These are phyloP conservation scores for Vimba vimba DNA, from an alignment of 2,113 vertebrate species.

Conservation along the genomic window DNA sequence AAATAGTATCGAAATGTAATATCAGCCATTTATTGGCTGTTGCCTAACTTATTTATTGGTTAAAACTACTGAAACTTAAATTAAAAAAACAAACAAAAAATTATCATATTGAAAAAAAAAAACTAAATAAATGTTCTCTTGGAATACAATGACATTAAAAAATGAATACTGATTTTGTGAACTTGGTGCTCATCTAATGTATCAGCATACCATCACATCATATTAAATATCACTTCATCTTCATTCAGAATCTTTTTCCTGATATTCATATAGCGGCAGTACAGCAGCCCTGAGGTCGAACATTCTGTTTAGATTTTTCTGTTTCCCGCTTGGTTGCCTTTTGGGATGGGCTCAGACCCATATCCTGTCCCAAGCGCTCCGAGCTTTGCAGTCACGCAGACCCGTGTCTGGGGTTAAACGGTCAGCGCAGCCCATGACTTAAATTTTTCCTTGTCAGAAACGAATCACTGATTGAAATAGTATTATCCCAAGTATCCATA, in stretches of 20 bases:
- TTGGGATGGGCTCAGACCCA: slow-evolving; percentile 31
- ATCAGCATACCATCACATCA: neutral
- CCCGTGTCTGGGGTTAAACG: slow-evolving; percentile 33
- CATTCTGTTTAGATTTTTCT: neutral
- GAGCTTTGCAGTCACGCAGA: slow-evolving; percentile 1
- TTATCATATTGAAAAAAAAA: neutral
- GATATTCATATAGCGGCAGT: neutral
- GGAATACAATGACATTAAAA: neutral
- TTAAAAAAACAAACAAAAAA: neutral
- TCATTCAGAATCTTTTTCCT: neutral
- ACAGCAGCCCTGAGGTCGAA: neutral
- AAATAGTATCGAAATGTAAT: neutral
- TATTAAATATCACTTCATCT: neutral
- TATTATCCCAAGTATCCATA: neutral
- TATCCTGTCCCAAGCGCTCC: slow-evolving; percentile 35
- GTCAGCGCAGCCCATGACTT: slow-evolving; percentile 16
- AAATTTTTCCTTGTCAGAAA: neutral
- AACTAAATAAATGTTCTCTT: neutral
- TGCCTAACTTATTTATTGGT: neutral
- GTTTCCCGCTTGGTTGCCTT: slow-evolving; percentile 13
- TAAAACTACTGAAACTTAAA: neutral
- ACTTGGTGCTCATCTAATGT: neutral
- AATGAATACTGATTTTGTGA: neutral
- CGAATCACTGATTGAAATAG: neutral
- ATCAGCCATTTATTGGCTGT: neutral